Evolutionary conservation across 2,888 invertebrate genomes (phyloP), one percentile per base, ranked within the genome.

Genomic region (Papilio gigon): DNA sequence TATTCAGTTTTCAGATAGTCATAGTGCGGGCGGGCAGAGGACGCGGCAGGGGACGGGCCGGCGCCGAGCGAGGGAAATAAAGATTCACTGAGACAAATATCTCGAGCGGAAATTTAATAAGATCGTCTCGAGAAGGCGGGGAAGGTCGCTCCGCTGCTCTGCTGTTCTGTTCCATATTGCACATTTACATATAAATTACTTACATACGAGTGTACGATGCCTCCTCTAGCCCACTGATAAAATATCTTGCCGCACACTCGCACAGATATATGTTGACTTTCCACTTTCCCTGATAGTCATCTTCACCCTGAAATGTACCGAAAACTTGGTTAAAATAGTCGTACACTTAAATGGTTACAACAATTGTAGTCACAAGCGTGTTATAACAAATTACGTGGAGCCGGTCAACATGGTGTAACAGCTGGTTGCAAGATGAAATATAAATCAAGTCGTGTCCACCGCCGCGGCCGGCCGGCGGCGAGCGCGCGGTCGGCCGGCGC

Each of bases 51-150:
- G 47, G 22, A 47, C 47, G 22, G 14, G 17, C 30, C 53, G n/a
- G n/a, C n/a, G 30, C 53, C 30, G 53, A 30, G 17, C 30, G 27
- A n/a, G 53, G 53, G 53, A 56, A 56, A 56, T 56, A 56, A 56
- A 56, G 53, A 56, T 56, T 56, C 53, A 56, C 53, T 56, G 53
- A 56, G 30, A 56, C 53, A 56, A 56, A 56, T 30, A 56, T 56
- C 53, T 56, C 53, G 53, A 56, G 53, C 53, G 53, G 53, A 56
- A 56, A 56, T 56, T 56, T 56, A 56, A 56, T 56, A 56, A 56
- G 30, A 56, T 56, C 53, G 53, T 56, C 53, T 30, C 30, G 30
- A 17, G 53, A 30, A 56, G 53, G 30, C 27, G 53, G 27, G 30
- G n/a, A 17, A 30, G 53, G 53, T 12, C n/a, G 5, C n/a, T n/a